A percentile compares a stretch with the other conserved stretches of the same genome.
Conservation (phyloP, 1,140 invertebrate species). For the Aricia agestis region DNA sequence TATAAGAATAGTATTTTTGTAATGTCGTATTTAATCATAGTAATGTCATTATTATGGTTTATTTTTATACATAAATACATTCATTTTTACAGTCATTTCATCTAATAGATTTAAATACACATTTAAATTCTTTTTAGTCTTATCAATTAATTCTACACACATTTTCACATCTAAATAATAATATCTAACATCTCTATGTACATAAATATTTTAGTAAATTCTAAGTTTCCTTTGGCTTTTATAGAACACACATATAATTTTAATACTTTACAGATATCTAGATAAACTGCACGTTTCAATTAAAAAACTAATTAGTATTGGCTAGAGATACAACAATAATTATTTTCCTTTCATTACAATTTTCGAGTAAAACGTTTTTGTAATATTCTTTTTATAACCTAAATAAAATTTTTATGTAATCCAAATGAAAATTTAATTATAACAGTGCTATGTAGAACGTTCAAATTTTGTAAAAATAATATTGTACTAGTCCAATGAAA, state of each 20-base stretch:
- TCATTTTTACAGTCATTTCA: background rate
- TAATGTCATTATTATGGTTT: no score
- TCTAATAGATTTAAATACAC: constrained; percentile 10
- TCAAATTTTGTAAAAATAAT: no score
- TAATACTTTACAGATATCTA: background rate
- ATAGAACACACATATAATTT: constrained; percentile 23
- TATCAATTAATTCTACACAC: constrained; percentile 9
- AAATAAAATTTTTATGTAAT: background rate
- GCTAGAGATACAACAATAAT: background rate
- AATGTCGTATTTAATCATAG: no score
- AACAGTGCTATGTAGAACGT: background rate
- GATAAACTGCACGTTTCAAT: background rate
- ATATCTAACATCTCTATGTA: constrained; percentile 16
- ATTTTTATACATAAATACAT: background rate
- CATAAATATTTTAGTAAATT: constrained; percentile 26
- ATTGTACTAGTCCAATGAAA: no score
- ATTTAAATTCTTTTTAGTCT: constrained; percentile 13
- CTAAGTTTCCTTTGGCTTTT: constrained; percentile 28
- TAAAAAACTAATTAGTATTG: no score
- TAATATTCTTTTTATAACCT: background rate
- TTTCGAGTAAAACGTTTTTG: background rate
- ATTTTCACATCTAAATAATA: constrained; percentile 18
- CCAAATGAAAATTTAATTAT: no score
- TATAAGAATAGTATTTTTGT: no score
- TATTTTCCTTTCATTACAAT: background rate